These are phyloP conservation scores for Sicus ferrugineus DNA, from an alignment of 2,888 invertebrate genomes.

Conservation along the genomic window DNA sequence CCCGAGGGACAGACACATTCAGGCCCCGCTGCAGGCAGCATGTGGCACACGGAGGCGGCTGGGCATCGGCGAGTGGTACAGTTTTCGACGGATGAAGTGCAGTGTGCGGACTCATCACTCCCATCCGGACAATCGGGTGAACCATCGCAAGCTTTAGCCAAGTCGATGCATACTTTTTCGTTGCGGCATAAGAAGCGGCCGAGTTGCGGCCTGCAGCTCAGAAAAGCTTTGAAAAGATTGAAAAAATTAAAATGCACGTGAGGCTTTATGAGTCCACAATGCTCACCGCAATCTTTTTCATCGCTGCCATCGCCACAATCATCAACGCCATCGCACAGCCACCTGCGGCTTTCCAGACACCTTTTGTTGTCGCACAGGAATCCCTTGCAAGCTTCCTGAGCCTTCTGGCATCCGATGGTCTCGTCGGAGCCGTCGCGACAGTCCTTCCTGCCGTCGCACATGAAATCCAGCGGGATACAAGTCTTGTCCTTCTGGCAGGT, in stretches of 20 bases:
- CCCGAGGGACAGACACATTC: constrained; percentile 70
- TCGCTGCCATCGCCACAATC: constrained; percentile 70
- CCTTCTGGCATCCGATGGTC: constrained; percentile 60
- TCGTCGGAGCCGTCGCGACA: constrained; percentile 81
- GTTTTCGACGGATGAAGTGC: constrained; percentile 50
- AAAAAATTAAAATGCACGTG: background rate
- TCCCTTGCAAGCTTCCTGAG: constrained; percentile 67
- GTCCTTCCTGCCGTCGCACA: constrained; percentile 77
- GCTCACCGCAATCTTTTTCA: constrained; percentile 67
- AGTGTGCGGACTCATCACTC: constrained; percentile 69
- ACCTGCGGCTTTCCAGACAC: constrained; percentile 66
- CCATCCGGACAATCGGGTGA: constrained; percentile 69
- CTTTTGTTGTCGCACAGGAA: constrained; percentile 70
- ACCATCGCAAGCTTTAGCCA: constrained; percentile 68
- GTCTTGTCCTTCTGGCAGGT: constrained; percentile 57
- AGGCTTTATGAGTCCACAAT: too few species aligned
- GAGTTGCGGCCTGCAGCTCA: constrained; percentile 65
- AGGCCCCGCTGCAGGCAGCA: constrained; percentile 65
- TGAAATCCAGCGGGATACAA: constrained; percentile 74
- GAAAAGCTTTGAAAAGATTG: background rate
- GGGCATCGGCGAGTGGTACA: constrained; percentile 54
- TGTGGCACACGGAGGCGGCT: constrained; percentile 64
- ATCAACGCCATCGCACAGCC: constrained; percentile 68
- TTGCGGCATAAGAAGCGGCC: constrained; percentile 68
- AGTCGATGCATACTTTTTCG: constrained; percentile 67